Conservation (phyloP, 2,888 invertebrate species). For the Cheiracanthium punctorium region DNA sequence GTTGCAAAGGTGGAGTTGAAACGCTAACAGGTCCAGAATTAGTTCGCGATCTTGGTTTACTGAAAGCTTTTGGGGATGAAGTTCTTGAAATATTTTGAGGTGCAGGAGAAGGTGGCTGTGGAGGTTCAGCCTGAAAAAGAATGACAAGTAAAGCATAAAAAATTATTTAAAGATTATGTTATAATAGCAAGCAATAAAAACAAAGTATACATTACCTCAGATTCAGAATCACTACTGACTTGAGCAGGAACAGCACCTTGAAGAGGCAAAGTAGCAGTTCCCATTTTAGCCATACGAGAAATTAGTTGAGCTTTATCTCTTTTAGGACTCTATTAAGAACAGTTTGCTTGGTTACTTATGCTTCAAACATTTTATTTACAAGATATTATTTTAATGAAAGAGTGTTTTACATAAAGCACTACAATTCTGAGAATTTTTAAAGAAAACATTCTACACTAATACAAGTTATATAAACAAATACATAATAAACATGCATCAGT, state of each 20-base stretch:
- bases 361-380: too few relatives aligned
- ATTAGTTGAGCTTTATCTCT: constrained; percentile 75
- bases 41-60: constrained; percentile 33
- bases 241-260: constrained; percentile 56
- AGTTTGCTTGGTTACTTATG: too few relatives aligned
- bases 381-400: too few relatives aligned
- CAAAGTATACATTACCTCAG: constrained; percentile 62
- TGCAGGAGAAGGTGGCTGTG: constrained; percentile 9
- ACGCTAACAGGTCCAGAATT: constrained; percentile 22
- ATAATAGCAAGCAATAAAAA: too few relatives aligned
- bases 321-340: constrained; percentile 74
- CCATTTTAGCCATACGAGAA: constrained; percentile 77
- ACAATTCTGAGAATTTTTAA: too few relatives aligned
- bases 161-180: too few relatives aligned
- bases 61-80: constrained; percentile 50
- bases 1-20: constrained; percentile 25
- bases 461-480: too few relatives aligned
- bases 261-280: constrained; percentile 75
- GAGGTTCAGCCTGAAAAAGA: constrained; percentile 21
- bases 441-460: too few relatives aligned
- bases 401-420: too few relatives aligned
- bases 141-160: too few relatives aligned
- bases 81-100: constrained; percentile 23
- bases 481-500: too few relatives aligned
- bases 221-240: constrained; percentile 68